Evolutionary conservation across 1,140 invertebrate genomes (phyloP).

Genomic region (Drosophila setifemur): DNA sequence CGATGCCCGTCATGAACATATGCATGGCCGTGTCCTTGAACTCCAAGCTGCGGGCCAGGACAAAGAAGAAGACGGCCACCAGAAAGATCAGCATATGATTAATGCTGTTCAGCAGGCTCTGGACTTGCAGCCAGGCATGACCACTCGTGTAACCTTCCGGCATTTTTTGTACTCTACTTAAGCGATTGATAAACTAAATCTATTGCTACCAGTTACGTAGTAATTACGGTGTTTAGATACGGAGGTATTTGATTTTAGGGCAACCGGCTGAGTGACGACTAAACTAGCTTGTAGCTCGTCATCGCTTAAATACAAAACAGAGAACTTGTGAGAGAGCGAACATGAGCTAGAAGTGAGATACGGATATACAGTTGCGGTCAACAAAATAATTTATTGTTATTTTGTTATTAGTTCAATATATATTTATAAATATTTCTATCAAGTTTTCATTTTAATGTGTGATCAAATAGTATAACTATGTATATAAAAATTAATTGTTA

Average conservation of each 20-base stretch:
- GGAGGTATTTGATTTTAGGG: background rate
- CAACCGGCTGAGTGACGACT: constrained; percentile 13
- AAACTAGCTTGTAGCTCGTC: background rate
- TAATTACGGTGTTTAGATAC: background rate
- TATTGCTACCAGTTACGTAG: background rate
- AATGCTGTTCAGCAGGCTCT: constrained; percentile 69
- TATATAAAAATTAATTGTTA: no score
- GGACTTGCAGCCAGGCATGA: constrained; percentile 57
- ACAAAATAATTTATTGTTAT: background rate
- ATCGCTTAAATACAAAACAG: constrained; percentile 11
- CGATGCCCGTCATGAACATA: constrained; percentile 67
- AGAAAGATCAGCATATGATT: constrained; percentile 75
- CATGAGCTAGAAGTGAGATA: background rate
- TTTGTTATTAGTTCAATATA: no score
- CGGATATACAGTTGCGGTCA: background rate
- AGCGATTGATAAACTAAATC: background rate
- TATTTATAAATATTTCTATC: no score
- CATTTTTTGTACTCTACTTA: constrained; percentile 34
- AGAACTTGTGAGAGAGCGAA: background rate
- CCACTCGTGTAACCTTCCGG: constrained; percentile 16
- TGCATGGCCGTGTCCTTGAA: constrained; percentile 79
- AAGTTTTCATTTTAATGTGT: no score
- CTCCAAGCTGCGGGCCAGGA: constrained; percentile 57
- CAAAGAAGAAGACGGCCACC: constrained; percentile 65
- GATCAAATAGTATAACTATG: no score